Evolutionary conservation across 2,113 vertebrate genomes (phyloP), one percentile per base, ranked within the genome.

Genomic region (Saimiri boliviensis): DNA sequence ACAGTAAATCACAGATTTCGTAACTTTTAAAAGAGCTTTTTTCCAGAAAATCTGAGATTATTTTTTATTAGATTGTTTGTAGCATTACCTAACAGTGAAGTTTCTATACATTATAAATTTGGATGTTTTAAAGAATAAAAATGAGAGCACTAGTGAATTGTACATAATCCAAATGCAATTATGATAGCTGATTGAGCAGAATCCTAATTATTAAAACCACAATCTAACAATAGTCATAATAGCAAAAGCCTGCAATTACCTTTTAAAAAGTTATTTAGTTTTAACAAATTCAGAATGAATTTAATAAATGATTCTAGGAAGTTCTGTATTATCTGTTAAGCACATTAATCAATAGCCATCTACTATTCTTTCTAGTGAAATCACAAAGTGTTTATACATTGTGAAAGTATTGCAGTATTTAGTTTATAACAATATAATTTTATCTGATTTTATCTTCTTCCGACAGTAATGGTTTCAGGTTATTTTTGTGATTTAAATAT

Each of bases 401-500:
- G 20, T 54, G 49, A 84, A 94, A 89, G 7, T 35, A 37, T 27
- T 79, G 86, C 13, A 74, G 14, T 93, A 66, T 1, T 91, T 27
- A 89, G 63, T 93, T 91, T 86, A 84, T 83, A 66, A 95, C 83
- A 42, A 35, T 79, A 10, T 71, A 80, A 74, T 95, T 96, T 93
- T 66, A 94, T 86, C 47, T 87, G 30, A 92, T 90, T 93, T 94
- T 86, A 89, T 95, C 91, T 97, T 91, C 35, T 88, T 71, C 58
- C 60, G 60, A 91, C 27, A 89, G 37, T 95, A 96, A 81, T 66
- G 27, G 42, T 56, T 52, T 52, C 47, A 95, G 60, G 83, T 76
- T 95, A 95, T 95, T 81, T 93, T 95, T 86, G 56, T 52, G 76
- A 94, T 66, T 97, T 93, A 95, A 97, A 94, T 92, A 93, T 93